These are phyloP conservation scores for Octomys mimax DNA, from an alignment of 2,797 vertebrate genomes.

Conservation along the genomic window DNA sequence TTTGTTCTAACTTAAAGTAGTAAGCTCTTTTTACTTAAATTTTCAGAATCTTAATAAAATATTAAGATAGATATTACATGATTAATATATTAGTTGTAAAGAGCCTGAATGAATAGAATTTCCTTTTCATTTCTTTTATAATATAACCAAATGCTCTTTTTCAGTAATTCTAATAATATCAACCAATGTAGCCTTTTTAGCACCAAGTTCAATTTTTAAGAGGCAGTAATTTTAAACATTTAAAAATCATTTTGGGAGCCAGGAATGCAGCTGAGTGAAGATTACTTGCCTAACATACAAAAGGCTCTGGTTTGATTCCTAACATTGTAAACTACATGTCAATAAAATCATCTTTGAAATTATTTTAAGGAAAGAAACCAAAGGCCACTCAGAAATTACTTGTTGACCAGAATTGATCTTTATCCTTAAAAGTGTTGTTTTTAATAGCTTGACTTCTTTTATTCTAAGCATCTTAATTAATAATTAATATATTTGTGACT, in stretches of 20 bases:
- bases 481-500: conserved; percentile 49
- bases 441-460: conserved; percentile 26
- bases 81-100: conserved; percentile 24
- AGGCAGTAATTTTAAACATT: conserved; percentile 53
- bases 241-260: neutral
- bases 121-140: conserved; percentile 56
- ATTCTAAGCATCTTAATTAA: conserved; percentile 35
- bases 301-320: neutral
- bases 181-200: conserved; percentile 5
- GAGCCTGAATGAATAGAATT: conserved; percentile 36
- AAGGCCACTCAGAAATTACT: conserved; percentile 50
- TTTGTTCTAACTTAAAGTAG: conserved; percentile 55
- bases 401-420: conserved; percentile 24
- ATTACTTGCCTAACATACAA: neutral
- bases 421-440: conserved; percentile 39
- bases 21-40: conserved; percentile 56
- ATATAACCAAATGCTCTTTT: neutral
- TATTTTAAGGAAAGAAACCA: conserved; percentile 51
- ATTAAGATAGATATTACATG: neutral
- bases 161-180: conserved; percentile 31
- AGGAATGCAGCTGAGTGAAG: neutral
- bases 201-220: conserved; percentile 42
- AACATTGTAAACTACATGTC: neutral
- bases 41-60: conserved; percentile 40
- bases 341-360: conserved; percentile 49